Evolutionary conservation across 1,140 invertebrate genomes (phyloP).

Genomic region (Drosophila repleta): DNA sequence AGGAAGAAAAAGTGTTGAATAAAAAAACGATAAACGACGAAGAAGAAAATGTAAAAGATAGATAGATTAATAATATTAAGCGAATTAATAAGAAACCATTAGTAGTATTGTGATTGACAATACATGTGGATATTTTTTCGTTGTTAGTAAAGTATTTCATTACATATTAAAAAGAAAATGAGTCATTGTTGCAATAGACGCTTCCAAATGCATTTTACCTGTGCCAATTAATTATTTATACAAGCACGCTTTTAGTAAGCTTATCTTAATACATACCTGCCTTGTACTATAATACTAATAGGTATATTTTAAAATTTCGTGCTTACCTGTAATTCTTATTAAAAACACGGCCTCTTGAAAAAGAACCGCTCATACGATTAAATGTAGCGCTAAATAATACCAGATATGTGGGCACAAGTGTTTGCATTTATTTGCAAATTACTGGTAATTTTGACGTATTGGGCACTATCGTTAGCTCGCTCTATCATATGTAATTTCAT

Average conservation of each 20-base stretch:
- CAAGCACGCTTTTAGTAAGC: too few relatives aligned
- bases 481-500: constrained; percentile 11
- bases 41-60: background rate
- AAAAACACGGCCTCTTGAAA: background rate
- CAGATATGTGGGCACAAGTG: constrained; percentile 7
- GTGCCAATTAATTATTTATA: background rate
- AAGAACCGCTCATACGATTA: background rate
- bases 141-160: background rate
- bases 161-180: background rate
- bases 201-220: constrained; percentile 2
- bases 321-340: background rate
- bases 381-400: constrained; percentile 33
- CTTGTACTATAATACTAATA: background rate
- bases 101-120: too few relatives aligned
- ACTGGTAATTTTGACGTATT: background rate
- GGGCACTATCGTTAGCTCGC: constrained; percentile 21
- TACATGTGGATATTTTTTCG: too few relatives aligned
- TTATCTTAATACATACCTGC: background rate
- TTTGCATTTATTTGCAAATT: constrained; percentile 25
- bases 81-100: too few relatives aligned
- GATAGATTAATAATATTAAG: too few relatives aligned
- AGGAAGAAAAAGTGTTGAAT: background rate
- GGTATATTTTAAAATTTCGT: background rate
- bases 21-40: background rate
- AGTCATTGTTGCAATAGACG: background rate